phyloP scores from a whole-genome alignment of 1,140 invertebrate species.

The Zaprionus capensis region DNA sequence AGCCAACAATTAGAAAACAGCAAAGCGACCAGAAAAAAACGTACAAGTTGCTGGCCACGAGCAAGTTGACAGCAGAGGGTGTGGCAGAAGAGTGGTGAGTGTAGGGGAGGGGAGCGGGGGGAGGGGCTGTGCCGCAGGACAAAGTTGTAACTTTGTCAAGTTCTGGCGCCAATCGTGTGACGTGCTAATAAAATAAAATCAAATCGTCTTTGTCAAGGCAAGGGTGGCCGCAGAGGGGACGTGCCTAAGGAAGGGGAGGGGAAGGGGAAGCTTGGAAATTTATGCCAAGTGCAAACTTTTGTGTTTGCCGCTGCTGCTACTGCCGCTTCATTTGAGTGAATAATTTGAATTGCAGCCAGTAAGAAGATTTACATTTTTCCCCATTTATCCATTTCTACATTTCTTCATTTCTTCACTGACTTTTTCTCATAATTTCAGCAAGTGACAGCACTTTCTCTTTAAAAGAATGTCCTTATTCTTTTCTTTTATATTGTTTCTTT shows the following conservation, averaged over 20 bases:
- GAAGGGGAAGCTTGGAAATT: conserved; percentile 43
- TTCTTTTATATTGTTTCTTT: conserved; percentile 11
- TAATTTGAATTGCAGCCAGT: conserved; percentile 77
- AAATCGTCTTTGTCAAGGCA: conserved; percentile 32
- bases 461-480: conserved; percentile 35
- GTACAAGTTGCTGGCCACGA: conserved; percentile 47
- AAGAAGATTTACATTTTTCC: conserved; percentile 56
- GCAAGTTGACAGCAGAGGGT: conserved; percentile 14
- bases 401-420: conserved; percentile 7
- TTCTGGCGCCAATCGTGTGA: conserved; percentile 79
- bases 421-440: conserved; percentile 44
- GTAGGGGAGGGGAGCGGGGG: neutral
- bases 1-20: conserved; percentile 82
- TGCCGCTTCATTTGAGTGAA: conserved; percentile 78
- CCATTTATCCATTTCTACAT: conserved; percentile 23
- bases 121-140: conserved; percentile 19
- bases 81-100: neutral
- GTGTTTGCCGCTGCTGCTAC: conserved; percentile 58
- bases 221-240: neutral
- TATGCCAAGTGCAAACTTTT: conserved; percentile 81
- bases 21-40: conserved; percentile 71
- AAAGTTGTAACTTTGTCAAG: conserved; percentile 80
- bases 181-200: conserved; percentile 82
- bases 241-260: conserved; percentile 7
- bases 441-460: conserved; percentile 53